These are phyloP conservation scores for Boloria euphrosyne DNA, from an alignment of 2,888 invertebrate genomes.

Conservation along the genomic window DNA sequence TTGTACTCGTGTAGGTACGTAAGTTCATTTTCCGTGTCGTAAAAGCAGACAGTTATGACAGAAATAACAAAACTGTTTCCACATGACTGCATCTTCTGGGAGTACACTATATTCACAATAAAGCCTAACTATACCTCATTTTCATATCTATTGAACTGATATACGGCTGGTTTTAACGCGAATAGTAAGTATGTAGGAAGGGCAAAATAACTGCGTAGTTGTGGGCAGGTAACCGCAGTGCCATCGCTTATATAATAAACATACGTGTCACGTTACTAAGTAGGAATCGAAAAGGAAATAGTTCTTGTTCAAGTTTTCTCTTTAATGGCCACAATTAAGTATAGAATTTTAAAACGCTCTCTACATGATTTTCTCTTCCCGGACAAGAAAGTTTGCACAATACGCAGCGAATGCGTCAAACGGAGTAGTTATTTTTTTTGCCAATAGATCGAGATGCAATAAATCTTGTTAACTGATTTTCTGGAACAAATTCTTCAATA, in stretches of 20 bases:
- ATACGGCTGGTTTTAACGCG: slow-evolving; percentile 12
- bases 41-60: slow-evolving; percentile 17
- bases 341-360: slow-evolving; percentile 39
- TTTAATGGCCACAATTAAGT: slow-evolving; percentile 36
- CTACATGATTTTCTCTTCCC: slow-evolving; percentile 42
- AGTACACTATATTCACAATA: background rate
- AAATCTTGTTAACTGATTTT: background rate
- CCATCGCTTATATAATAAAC: slow-evolving; percentile 32
- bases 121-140: slow-evolving; percentile 3
- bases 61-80: slow-evolving; percentile 17
- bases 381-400: slow-evolving; percentile 36
- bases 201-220: slow-evolving; percentile 13
- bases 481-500: background rate
- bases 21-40: slow-evolving; percentile 19
- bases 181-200: slow-evolving; percentile 10
- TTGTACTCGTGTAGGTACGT: background rate
- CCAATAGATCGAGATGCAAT: background rate
- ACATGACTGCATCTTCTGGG: slow-evolving; percentile 19
- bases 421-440: slow-evolving; percentile 11
- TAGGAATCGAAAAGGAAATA: slow-evolving; percentile 34
- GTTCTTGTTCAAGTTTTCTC: slow-evolving; percentile 35
- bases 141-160: slow-evolving; percentile 11
- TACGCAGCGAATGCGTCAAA: slow-evolving; percentile 21
- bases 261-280: slow-evolving; percentile 33
- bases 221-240: slow-evolving; percentile 20